A percentile compares a stretch with the other conserved stretches of the same genome.
Conservation (phyloP, 1,140 invertebrate genomes). For the Aplysia californica region DNA sequence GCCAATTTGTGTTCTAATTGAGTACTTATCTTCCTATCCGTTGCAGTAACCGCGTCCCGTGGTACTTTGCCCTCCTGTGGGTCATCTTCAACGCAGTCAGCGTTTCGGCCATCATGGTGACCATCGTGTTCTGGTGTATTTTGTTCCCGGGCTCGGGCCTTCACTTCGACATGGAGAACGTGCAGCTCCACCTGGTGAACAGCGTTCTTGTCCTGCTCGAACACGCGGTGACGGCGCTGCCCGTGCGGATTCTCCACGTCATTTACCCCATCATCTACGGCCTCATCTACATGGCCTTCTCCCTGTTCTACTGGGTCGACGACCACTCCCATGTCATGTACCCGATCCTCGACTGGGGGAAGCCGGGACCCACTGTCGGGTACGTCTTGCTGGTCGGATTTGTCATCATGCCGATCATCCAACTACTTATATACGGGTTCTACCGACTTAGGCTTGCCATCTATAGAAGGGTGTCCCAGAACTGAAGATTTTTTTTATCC, state of each 20-base stretch:
- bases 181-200: conserved; percentile 51
- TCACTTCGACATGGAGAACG: conserved; percentile 18
- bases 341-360: conserved; percentile 54
- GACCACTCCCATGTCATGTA: conserved; percentile 55
- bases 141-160: conserved; percentile 35
- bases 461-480: not conserved
- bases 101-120: conserved; percentile 45
- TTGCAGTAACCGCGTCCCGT: conserved; percentile 32
- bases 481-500: not conserved
- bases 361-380: conserved; percentile 42
- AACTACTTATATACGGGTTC: conserved; percentile 44
- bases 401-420: conserved; percentile 48
- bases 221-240: conserved; percentile 40
- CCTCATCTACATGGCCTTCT: conserved; percentile 48
- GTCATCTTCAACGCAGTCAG: conserved; percentile 44
- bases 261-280: conserved; percentile 49
- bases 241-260: conserved; percentile 47
- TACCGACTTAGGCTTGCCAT: conserved; percentile 41
- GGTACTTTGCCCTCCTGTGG: conserved; percentile 51
- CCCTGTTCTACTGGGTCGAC: conserved; percentile 49
- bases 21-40: too few species aligned
- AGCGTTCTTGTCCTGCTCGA: conserved; percentile 51
- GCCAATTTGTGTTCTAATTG: conserved; percentile 1
- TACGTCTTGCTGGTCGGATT: conserved; percentile 44
- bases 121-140: conserved; percentile 46